Base-by-base conservation (phyloP, 2,113 vertebrate species). In the Tricholaema leucomelas region DNA sequence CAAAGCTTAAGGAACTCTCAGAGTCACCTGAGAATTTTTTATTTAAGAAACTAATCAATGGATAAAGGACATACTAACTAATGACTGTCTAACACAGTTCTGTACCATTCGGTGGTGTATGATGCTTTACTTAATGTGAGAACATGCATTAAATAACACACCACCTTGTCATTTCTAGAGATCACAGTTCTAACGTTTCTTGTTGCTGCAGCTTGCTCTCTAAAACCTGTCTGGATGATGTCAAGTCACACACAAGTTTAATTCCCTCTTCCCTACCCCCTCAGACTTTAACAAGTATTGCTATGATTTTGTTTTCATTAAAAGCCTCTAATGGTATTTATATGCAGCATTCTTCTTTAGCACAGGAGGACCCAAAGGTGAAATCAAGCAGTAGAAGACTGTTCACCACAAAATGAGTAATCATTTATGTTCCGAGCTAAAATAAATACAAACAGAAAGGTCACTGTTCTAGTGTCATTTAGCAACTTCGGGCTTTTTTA, bases 381-480 rank as follows among this genome's bases (percentile, higher is more conserved):
- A 94, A 95, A 84, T 95, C 94, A 91, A 87, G 65, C 42, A 87
- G 71, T 64, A 89, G 67, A 87, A 40, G 38, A 92, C 81, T 82
- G 36, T 54, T 79, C 36, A 85, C 74, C 35, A 27, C 76, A 85
- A 61, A 92, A 82, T 73, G 87, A 87, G 72, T 67, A 85, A 82
- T 91, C 38, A 71, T 77, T 92, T 87, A 71, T 38, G n/a, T 71
- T 85, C 61, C 75, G 67, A 48, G n/a, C 72, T 87, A 80, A 95
- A 93, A 92, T 71, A 87, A 94, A 91, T 63, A 38, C 66, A 79
- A 90, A 46, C 74, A 94, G 69, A 91, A 91, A 83, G 73, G 27
- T 71, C 60, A 60, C 40, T 74, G 81, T 92, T 93, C 81, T 81
- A 44, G 77, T 74, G 71, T 55, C 60, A 71, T 65, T 93, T 87